These are phyloP conservation scores for Turritopsis rubra DNA, from an alignment of 30 jellyfish, hydroid and myxozoan species.

Conservation along the genomic window DNA sequence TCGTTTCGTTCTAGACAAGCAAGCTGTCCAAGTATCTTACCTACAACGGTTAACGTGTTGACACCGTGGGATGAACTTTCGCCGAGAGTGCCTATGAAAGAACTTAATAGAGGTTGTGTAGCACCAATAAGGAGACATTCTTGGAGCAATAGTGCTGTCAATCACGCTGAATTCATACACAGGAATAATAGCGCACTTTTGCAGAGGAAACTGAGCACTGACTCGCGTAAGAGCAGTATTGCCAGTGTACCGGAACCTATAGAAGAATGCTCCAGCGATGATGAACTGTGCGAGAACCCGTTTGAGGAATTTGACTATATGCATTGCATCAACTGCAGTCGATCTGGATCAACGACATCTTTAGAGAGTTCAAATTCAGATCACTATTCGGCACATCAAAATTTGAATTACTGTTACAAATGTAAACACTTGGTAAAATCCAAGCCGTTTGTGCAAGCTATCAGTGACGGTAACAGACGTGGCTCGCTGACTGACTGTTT, in stretches of 20 bases:
- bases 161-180: too few species aligned
- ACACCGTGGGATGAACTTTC: neutral
- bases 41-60: neutral
- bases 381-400: neutral
- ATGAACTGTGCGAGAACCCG: neutral
- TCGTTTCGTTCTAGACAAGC: neutral
- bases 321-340: conserved; percentile 15
- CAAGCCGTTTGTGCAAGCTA: neutral
- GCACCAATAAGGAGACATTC: conserved; percentile 5
- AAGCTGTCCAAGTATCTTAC: neutral
- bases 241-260: conserved; percentile 17
- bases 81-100: neutral
- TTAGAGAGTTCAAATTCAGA: neutral
- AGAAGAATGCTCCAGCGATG: conserved; percentile 28
- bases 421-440: neutral
- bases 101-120: neutral
- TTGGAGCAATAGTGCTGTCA: conserved; percentile 10
- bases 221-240: neutral
- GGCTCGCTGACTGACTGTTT: neutral
- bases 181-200: neutral
- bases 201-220: conserved; percentile 10
- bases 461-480: neutral
- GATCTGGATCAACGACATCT: neutral
- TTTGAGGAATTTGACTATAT: neutral
- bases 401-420: neutral